Base-by-base conservation (phyloP, 2,797 vertebrate species). In the Liparis tanakae region DNA sequence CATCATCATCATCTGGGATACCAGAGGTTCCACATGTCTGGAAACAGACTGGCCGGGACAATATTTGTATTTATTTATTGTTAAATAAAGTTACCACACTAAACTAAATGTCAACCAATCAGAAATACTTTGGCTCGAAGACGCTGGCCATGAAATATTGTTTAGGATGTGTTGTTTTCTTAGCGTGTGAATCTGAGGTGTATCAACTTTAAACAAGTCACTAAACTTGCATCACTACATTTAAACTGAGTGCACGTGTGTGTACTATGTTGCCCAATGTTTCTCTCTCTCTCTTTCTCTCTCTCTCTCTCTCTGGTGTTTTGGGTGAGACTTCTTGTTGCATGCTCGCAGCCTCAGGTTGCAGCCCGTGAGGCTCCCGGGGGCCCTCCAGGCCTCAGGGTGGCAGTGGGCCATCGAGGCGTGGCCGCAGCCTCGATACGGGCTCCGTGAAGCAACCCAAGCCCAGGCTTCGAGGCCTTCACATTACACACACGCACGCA, bases 371-470 rank as follows among this genome's bases (percentile, higher is more conserved):
- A 30, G 68, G n/a, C 48, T 67, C 80, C 72, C 39, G 46, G 71
- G 82, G 87, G 88, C 85, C 86, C 88, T 90, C 82, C 73, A 86
- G 79, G 77, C 91, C 88, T 83, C 84, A 78, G 85, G 67, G 63
- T 85, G 68, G 86, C 76, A 69, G 79, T 78, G 75, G 59, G 82
- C 76, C 83, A 76, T 22, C 4, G 66, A 78, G 85, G 80, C 65
- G 80, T 76, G 72, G 82, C 83, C 37, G 73, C 43, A 9, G 62
- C 59, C 36, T 65, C 46, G 9, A 1, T 0, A 14, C 36, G 0
- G 6, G 50, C 44, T 51, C 53, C 77, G n/a, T 25, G 3, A 46
- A 18, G 3, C 22, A 72, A 67, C 39, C 62, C 61, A 59, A 8
- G 78, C 2, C 60, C 83, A 66, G 88, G 90, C 84, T 89, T 53